A percentile compares a stretch with the other conserved stretches of the same genome.
Evolutionary conservation across 92 coral and sea anemone genomes (phyloP).

Genomic region (Plumapathes pennacea): DNA sequence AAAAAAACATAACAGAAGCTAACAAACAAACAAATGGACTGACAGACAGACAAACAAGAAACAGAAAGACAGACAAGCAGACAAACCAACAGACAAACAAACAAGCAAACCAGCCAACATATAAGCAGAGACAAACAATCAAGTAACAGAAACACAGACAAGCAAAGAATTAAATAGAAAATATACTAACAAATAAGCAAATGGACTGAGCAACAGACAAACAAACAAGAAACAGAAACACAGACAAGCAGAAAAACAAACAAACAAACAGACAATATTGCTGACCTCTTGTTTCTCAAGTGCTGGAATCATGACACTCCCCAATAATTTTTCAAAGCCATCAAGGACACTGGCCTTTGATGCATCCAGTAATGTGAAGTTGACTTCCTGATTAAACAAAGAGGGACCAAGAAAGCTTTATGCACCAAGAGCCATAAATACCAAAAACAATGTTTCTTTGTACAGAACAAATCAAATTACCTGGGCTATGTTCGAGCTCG

Average conservation of each 20-base stretch:
- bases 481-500: slow-evolving; percentile 84
- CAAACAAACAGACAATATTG: not conserved
- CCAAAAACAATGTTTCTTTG: not conserved
- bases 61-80: too few species aligned
- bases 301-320: slow-evolving; percentile 82
- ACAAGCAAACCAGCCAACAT: too few species aligned
- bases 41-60: too few species aligned
- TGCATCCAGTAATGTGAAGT: slow-evolving; percentile 80
- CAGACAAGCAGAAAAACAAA: not conserved
- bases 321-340: slow-evolving; percentile 83
- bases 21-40: too few species aligned
- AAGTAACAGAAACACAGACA: too few species aligned
- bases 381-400: slow-evolving; percentile 96
- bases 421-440: not conserved
- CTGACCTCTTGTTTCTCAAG: slow-evolving; percentile 84
- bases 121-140: too few species aligned
- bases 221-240: too few species aligned
- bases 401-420: not conserved
- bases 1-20: too few species aligned
- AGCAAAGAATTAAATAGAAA: too few species aligned
- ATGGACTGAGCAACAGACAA: too few species aligned
- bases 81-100: too few species aligned
- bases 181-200: too few species aligned
- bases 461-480: slow-evolving; percentile 12
- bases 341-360: slow-evolving; percentile 72